A percentile compares a stretch with the other conserved stretches of the same genome.
These are phyloP conservation scores for Nannobrachium achirus DNA, from an alignment of 2,113 vertebrate species.

Conservation along the genomic window DNA sequence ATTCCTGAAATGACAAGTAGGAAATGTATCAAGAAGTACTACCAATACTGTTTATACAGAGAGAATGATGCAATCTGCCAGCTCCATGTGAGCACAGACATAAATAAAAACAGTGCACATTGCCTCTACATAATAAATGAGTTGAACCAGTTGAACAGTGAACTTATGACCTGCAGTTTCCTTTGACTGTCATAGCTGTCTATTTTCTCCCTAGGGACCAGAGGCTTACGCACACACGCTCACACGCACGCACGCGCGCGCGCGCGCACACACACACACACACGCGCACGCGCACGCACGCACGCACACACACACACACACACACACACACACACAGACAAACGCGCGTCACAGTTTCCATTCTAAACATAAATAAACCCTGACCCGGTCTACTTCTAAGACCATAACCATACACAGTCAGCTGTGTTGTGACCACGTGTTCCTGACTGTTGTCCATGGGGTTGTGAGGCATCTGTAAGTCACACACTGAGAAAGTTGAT, in stretches of 20 bases:
- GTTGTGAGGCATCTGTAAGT: constrained; percentile 12
- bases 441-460: constrained; percentile 13
- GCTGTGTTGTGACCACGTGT: constrained; percentile 27
- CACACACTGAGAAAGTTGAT: not conserved
- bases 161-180: constrained; percentile 29
- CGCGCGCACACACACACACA: not conserved
- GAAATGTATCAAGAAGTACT: not conserved
- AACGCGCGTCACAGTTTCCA: constrained; percentile 57
- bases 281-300: constrained; percentile 5
- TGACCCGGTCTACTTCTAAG: constrained; percentile 4
- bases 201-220: constrained; percentile 45
- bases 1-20: no score
- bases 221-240: not conserved
- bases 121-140: not conserved
- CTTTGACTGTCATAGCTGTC: constrained; percentile 20
- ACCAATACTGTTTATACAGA: not conserved
- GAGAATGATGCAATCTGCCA: not conserved
- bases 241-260: constrained; percentile 4
- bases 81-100: not conserved
- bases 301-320: constrained; percentile 6
- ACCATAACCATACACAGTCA: constrained; percentile 38
- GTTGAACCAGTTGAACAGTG: constrained; percentile 3
- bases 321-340: constrained; percentile 9
- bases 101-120: not conserved
- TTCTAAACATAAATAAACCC: constrained; percentile 58